Evolutionary conservation across 2,888 invertebrate species (phyloP).

Genomic region (Platycnemis pennipes): DNA sequence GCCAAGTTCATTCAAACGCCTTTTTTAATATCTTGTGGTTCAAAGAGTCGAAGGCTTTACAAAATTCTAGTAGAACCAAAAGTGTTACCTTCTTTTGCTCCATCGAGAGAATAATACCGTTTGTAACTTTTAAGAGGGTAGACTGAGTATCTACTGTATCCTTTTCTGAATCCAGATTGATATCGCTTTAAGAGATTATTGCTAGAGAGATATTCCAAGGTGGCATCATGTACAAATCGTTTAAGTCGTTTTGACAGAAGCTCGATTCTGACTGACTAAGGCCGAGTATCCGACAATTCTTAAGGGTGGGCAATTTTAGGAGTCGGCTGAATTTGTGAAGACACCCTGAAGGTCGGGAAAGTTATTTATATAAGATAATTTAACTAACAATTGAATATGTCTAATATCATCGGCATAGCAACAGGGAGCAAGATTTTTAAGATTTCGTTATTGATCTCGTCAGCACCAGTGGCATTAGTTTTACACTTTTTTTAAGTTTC

Average conservation of each 20-base stretch:
- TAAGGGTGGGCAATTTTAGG: too few species aligned
- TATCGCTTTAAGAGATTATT: background rate
- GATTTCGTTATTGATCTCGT: background rate
- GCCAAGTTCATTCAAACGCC: background rate
- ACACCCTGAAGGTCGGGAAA: too few species aligned
- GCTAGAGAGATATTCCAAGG: background rate
- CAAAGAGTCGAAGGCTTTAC: background rate
- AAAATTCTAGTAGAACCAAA: background rate
- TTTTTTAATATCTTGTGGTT: background rate
- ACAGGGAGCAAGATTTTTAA: background rate
- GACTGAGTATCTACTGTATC: too few species aligned
- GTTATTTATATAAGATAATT: background rate
- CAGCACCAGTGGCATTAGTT: too few species aligned
- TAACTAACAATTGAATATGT: background rate
- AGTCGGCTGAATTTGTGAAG: too few species aligned
- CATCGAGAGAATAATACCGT: too few species aligned
- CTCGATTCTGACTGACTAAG: too few species aligned
- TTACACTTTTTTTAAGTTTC: too few species aligned
- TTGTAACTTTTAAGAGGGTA: too few species aligned
- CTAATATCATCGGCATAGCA: background rate
- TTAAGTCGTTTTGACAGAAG: background rate
- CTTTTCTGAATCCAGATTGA: background rate
- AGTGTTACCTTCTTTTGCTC: background rate
- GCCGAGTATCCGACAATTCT: too few species aligned
- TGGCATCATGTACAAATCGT: background rate